These are phyloP conservation scores for Masnerella sp. DNA, from an alignment of 2,888 invertebrate species.

Conservation along the genomic window DNA sequence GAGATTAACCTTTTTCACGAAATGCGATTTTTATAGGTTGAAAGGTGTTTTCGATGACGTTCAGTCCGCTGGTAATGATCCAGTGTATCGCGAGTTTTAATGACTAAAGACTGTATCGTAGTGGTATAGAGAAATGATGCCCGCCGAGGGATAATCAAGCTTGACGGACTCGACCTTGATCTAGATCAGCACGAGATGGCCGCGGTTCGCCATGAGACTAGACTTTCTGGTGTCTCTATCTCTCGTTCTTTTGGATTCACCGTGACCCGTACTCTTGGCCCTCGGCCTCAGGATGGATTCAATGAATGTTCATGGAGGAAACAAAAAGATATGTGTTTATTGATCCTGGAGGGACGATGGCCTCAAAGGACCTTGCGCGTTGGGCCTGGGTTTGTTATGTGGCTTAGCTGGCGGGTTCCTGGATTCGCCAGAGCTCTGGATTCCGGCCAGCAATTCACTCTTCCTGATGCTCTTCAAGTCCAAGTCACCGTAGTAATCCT, in stretches of 20 bases:
- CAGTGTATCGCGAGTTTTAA: constrained; percentile 16
- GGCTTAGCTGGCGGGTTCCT: constrained; percentile 80
- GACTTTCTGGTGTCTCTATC: constrained; percentile 62
- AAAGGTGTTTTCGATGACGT: constrained; percentile 25
- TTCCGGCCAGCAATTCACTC: constrained; percentile 92
- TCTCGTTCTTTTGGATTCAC: constrained; percentile 40
- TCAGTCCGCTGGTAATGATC: constrained; percentile 30
- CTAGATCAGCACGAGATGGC: constrained; percentile 49
- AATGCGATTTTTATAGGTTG: constrained; percentile 23
- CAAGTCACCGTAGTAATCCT: constrained; percentile 97
- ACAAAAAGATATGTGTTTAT: constrained; percentile 65
- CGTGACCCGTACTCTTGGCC: constrained; percentile 61
- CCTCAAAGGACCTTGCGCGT: constrained; percentile 70
- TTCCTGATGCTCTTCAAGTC: constrained; percentile 97
- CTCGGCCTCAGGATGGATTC: constrained; percentile 71
- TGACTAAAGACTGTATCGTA: constrained; percentile 45
- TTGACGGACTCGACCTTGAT: constrained; percentile 48
- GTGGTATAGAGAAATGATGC: constrained; percentile 43
- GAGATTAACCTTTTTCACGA: too few relatives aligned
- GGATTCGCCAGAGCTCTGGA: constrained; percentile 81
- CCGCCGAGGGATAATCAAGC: constrained; percentile 39
- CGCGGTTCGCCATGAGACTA: constrained; percentile 62
- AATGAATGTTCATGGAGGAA: constrained; percentile 46
- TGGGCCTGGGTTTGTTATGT: constrained; percentile 79
- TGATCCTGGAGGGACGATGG: constrained; percentile 76